A percentile compares a stretch with the other conserved stretches of the same genome.
Conservation (phyloP, 2,113 vertebrate genomes). For the Hippocampus comes region DNA sequence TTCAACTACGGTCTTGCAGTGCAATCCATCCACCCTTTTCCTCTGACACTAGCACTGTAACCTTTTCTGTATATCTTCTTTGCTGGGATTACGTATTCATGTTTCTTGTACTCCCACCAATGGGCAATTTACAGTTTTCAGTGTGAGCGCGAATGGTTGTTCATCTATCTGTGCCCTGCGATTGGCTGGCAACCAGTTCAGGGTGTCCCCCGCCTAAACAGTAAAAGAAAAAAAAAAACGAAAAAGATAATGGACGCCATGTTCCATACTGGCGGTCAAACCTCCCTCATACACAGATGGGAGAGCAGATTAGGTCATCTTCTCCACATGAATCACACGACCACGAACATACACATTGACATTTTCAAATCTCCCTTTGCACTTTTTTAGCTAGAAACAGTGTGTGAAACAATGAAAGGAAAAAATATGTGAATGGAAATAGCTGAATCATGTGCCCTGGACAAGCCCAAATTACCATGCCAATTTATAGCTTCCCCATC, state of each 20-base stretch:
- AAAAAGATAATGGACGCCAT: slow-evolving; percentile 8
- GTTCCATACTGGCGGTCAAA: slow-evolving; percentile 1
- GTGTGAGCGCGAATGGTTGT: background rate
- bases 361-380: background rate
- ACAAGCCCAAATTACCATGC: background rate
- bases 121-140: background rate
- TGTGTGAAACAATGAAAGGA: slow-evolving; percentile 1
- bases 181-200: background rate
- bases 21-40: background rate
- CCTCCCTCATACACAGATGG: slow-evolving; percentile 7
- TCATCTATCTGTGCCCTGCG: too few species aligned
- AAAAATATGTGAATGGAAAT: background rate
- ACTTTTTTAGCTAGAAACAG: background rate
- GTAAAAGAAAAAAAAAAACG: background rate
- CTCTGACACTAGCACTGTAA: background rate
- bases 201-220: background rate
- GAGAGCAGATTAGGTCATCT: slow-evolving; percentile 28
- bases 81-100: background rate
- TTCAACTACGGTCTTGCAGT: background rate
- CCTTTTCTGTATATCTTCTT: background rate
- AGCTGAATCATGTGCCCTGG: background rate
- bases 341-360: slow-evolving; percentile 3
- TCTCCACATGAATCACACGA: slow-evolving; percentile 7
- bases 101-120: background rate
- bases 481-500: background rate